Base-by-base conservation (phyloP, 2,888 invertebrate species). In the Phortica okadai region DNA sequence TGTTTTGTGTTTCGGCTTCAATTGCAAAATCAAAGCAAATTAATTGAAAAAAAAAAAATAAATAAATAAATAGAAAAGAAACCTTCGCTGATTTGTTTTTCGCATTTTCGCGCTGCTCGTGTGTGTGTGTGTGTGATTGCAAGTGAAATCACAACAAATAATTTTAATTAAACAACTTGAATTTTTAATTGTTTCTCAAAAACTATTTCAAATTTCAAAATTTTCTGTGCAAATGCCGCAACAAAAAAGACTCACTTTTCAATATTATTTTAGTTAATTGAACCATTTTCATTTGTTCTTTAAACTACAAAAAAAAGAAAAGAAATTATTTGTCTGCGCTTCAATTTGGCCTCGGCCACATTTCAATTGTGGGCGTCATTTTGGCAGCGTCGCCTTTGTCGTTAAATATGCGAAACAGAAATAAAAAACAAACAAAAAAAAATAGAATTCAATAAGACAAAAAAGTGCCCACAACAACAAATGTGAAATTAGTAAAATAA, bases 331-430 rank as follows among this genome's bases (percentile, higher is more conserved):
- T 56, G 33, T 33, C 33, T 33, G 16, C 54, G 41, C 8, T 50
- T 33, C 21, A 14, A 11, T 72, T 72, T 56, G 54, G 70, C 56
- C 70, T 72, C 56, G 70, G 16, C n/a, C 54, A 72, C 33, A 33
- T 56, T 56, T 42, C 16, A 33, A 56, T 72, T 54, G 70, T 72
- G 70, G 70, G 70, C 54, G 70, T 72, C 11, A 50, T 21, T 72
- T 72, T 72, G 70, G 70, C 70, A 72, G 25, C 56, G 33, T 72
- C 56, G n/a, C 33, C 54, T n/a, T 59, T 59, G 16, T 62, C 33
- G 25, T 45, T 72, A 72, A 72, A 33, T 54, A 54, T 72, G 56
- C n/a, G 56, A 62, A 62, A 16, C 16, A 45, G 8, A 72, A 72
- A 72, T 50, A 50, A 72, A 56, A 50, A 54, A 50, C 14, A 44